These are phyloP conservation scores for Microcebus lehilahytsara DNA, from an alignment of 2,113 vertebrate genomes.

Conservation along the genomic window DNA sequence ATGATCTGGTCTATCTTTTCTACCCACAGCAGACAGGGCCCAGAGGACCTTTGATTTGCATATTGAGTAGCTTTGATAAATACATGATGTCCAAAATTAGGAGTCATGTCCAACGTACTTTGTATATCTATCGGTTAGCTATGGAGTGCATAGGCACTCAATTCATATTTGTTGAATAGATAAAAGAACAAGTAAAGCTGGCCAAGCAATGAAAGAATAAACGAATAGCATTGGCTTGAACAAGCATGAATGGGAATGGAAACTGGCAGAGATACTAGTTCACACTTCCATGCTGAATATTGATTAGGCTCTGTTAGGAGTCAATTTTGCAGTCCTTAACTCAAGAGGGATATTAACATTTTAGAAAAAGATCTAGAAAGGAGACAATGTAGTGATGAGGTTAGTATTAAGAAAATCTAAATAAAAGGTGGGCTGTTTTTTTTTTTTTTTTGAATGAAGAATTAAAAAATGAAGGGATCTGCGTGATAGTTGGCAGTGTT, in stretches of 20 bases:
- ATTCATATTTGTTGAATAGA: neutral
- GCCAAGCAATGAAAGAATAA: neutral
- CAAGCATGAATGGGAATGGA: neutral
- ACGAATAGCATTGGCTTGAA: neutral
- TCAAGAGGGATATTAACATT: neutral
- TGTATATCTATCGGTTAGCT: neutral
- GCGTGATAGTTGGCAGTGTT: neutral
- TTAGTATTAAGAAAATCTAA: neutral
- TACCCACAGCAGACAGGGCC: neutral
- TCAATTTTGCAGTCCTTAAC: neutral
- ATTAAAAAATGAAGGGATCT: neutral
- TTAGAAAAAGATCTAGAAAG: neutral
- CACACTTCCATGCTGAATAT: neutral
- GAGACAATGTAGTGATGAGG: rapidly evolving
- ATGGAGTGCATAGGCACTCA: neutral
- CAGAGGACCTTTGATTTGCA: neutral
- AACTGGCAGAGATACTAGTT: neutral
- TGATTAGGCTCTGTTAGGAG: neutral
- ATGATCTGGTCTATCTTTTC: neutral
- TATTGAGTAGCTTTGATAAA: neutral
- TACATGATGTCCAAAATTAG: neutral
- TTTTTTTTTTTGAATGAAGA: neutral
- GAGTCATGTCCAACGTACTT: neutral
- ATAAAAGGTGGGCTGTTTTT: neutral
- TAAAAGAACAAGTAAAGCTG: neutral